Evolutionary conservation across 2,888 invertebrate genomes (phyloP).

Genomic region (Hermaeophaga mercurialis): DNA sequence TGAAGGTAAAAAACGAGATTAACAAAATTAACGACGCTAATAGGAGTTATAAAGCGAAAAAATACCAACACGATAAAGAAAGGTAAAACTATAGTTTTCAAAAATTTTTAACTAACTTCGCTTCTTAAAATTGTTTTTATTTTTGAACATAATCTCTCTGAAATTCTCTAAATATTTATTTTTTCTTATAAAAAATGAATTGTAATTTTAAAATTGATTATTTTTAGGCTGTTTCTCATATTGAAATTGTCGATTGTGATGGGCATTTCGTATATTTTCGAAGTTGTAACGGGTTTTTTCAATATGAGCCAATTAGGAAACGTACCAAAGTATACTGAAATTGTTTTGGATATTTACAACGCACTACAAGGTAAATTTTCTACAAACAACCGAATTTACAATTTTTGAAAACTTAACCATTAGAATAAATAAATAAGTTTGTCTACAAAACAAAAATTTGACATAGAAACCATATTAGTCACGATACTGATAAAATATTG

Average conservation of each 20-base stretch:
- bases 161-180: no score
- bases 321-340: constrained; percentile 53
- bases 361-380: constrained; percentile 69
- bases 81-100: no score
- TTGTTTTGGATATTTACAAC: constrained; percentile 68
- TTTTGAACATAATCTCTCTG: no score
- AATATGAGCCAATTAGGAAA: constrained; percentile 60
- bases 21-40: constrained; percentile 67
- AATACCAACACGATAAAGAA: constrained; percentile 70
- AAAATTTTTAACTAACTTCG: neutral
- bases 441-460: no score
- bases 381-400: no score
- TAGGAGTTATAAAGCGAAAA: constrained; percentile 59
- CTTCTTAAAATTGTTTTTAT: no score
- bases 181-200: no score
- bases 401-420: no score
- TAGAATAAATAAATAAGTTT: no score
- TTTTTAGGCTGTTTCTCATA: constrained; percentile 69
- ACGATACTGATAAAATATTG: no score
- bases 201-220: no score
- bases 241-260: constrained; percentile 78
- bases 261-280: constrained; percentile 77
- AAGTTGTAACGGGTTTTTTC: constrained; percentile 66
- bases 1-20: constrained; percentile 76
- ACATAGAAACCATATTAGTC: no score